Evolutionary conservation across 2,113 vertebrate genomes (phyloP), one percentile per base, ranked within the genome.

Genomic region (Ailurus styani): DNA sequence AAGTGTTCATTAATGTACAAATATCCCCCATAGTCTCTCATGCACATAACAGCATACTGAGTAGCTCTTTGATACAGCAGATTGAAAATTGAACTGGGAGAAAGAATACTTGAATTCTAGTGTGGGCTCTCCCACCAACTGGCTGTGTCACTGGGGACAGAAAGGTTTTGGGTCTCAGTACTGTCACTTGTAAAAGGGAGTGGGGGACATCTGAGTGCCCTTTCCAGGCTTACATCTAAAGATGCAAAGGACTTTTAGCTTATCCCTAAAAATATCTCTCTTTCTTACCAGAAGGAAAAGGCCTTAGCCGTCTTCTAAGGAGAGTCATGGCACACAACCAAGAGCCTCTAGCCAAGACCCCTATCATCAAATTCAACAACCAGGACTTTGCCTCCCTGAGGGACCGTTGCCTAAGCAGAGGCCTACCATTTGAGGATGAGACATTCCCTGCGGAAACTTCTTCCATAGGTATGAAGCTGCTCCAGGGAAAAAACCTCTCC

Each of bases 381-480:
- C 99, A 99, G 55, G 98, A 99, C 91, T 99, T 99, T 23, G n/a
- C 7, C 12, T 50, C 0, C 0, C 95, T 99, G 68, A 5, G 68
- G 95, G 75, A 98, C 60, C 52, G 0, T 3, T 99, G 98, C 90
- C 95, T 99, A 83, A 98, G 96, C 55, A 91, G 73, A 21, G 90
- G 97, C 21, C 40, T 97, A 85, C 97, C 98, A n/a, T 99, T 99
- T 79, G 93, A 98, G 93, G 99, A 99, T 89, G 75, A 95, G 60
- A 98, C 98, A 4, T 99, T 99, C 83, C 99, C 98, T 0, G 96
- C 98, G 1, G 27, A 94, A 1, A 0, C n/a, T 88, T 97, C 93
- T 54, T 99, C 99, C 87, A 97, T 99, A 0, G 98, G 99, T 27
- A 42, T 91, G 52, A 37, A 3, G 13, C 68, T 99, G 45, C 95